Percentiles rank a stretch among this genome's conserved stretches.
Conservation (phyloP, 2,888 invertebrate species). For the Agrotis clavis region DNA sequence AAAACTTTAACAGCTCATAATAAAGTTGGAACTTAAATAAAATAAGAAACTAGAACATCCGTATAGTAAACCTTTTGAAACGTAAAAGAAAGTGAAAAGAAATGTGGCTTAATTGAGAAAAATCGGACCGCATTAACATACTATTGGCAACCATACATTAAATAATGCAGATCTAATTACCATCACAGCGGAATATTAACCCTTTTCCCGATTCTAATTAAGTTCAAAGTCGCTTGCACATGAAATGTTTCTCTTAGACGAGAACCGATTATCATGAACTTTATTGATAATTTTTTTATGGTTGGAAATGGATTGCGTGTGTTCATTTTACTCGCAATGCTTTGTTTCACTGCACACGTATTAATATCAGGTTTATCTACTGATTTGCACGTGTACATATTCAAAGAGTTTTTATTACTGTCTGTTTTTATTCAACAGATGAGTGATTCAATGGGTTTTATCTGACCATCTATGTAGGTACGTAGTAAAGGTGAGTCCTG, state of each 20-base stretch:
- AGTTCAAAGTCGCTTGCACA: conserved; percentile 38
- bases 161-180: conserved; percentile 53
- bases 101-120: conserved; percentile 41
- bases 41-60: conserved; percentile 16
- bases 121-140: conserved; percentile 47
- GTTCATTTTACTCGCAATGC: conserved; percentile 28
- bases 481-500: conserved; percentile 3
- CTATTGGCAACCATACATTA: conserved; percentile 42
- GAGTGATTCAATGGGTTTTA: conserved; percentile 38
- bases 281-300: conserved; percentile 6
- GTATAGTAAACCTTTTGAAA: conserved; percentile 14
- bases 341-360: conserved; percentile 52
- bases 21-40: background rate
- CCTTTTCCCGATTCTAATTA: background rate
- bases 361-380: conserved; percentile 65
- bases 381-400: conserved; percentile 68
- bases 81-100: conserved; percentile 49
- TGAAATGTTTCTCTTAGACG: conserved; percentile 3
- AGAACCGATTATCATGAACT: conserved; percentile 24
- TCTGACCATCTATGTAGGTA: conserved; percentile 8
- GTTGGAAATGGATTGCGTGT: conserved; percentile 35
- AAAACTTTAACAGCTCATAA: conserved; percentile 15
- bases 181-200: conserved; percentile 4
- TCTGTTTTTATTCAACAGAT: conserved; percentile 25
- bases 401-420: conserved; percentile 63